Evolutionary conservation across 2,888 invertebrate species (phyloP).

Genomic region (Smittia sp.): DNA sequence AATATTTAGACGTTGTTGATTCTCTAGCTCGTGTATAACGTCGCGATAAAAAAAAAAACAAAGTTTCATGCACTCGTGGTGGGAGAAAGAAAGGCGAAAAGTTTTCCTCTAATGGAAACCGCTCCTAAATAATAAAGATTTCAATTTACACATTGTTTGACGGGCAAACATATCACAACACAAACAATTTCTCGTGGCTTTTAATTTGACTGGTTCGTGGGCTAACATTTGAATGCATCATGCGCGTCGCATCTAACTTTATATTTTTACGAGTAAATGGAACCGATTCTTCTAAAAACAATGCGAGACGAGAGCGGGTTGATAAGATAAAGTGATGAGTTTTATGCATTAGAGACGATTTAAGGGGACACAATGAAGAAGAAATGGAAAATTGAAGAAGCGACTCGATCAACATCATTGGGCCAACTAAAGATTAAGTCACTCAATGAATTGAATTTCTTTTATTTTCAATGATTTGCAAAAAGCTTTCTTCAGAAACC

Average conservation of each 20-base stretch:
- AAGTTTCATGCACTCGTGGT: neutral
- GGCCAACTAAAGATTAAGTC: too few species aligned
- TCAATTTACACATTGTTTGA: slow-evolving; percentile 22
- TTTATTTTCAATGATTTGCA: too few species aligned
- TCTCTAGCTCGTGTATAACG: neutral
- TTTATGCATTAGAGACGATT: neutral
- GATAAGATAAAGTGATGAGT: neutral
- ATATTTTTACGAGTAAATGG: neutral
- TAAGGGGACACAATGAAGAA: neutral
- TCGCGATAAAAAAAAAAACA: neutral
- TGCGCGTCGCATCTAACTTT: neutral
- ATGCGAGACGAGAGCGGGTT: neutral
- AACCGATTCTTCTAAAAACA: neutral
- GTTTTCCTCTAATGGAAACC: slow-evolving; percentile 6
- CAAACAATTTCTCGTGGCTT: neutral
- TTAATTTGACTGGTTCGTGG: neutral
- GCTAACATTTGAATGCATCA: neutral
- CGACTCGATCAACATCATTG: too few species aligned
- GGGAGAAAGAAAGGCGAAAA: neutral
- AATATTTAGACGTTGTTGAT: slow-evolving; percentile 12
- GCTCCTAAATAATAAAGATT: slow-evolving; percentile 9
- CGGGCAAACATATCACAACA: neutral
- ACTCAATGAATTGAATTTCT: too few species aligned
- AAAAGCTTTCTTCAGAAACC: too few species aligned
- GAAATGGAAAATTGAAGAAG: neutral